Conservation (phyloP, 2,888 invertebrate genomes). For the Cephus spinipes region DNA sequence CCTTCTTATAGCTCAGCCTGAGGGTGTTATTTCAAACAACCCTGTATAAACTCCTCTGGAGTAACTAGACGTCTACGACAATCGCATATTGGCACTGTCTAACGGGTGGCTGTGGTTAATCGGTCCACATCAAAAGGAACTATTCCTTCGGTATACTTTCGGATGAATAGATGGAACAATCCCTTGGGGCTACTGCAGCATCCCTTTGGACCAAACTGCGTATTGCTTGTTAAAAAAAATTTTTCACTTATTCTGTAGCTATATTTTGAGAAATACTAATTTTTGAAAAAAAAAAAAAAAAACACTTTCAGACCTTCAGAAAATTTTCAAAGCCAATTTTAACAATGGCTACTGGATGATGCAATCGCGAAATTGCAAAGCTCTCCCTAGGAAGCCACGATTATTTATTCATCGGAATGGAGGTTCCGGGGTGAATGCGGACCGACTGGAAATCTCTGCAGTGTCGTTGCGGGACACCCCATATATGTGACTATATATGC, state of each 20-base stretch:
- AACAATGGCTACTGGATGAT: not conserved
- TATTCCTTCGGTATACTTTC: not conserved
- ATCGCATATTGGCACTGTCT: not conserved
- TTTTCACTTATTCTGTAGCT: too few relatives aligned
- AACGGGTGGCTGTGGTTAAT: not conserved
- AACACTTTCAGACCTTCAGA: too few relatives aligned
- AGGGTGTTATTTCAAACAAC: not conserved
- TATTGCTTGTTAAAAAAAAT: too few relatives aligned
- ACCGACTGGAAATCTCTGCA: conserved; percentile 11
- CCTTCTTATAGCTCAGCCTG: not conserved
- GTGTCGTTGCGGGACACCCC: conserved; percentile 12
- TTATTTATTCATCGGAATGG: not conserved
- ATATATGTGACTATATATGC: not conserved
- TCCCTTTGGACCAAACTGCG: not conserved
- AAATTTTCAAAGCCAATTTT: not conserved
- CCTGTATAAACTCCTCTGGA: not conserved
- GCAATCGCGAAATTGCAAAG: not conserved
- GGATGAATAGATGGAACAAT: not conserved
- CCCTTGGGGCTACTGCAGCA: not conserved
- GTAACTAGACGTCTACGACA: not conserved
- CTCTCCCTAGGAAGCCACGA: not conserved
- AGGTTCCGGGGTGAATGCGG: not conserved
- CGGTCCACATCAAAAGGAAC: not conserved
- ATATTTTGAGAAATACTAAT: not conserved
- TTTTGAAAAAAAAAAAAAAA: not conserved